Conservation (phyloP, 1,140 invertebrate species). For the Brachionus angularis region DNA sequence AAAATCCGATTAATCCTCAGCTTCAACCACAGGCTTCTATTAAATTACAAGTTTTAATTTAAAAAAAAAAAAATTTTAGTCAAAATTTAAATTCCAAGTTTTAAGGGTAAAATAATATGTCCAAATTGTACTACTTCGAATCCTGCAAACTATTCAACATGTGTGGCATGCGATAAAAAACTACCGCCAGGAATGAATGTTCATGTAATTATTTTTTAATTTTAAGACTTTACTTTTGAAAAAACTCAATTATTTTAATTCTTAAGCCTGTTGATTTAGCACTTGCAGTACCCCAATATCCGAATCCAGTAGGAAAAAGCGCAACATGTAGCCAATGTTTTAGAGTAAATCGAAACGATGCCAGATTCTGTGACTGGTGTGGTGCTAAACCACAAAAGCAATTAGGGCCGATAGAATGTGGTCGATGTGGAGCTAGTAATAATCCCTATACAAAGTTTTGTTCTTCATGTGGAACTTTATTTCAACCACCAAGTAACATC, state of each 20-base stretch:
- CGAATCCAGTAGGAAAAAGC: conserved; percentile 45
- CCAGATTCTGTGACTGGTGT: conserved; percentile 56
- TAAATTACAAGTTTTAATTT: background rate
- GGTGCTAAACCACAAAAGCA: conserved; percentile 47
- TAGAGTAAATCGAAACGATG: conserved; percentile 51
- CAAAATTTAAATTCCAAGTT: conserved; percentile 23
- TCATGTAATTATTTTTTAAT: background rate
- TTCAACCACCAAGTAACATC: conserved; percentile 47
- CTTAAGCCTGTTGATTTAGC: conserved; percentile 31
- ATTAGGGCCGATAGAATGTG: conserved; percentile 46
- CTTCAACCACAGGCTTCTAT: conserved; percentile 49
- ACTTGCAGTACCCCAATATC: background rate
- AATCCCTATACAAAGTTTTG: conserved; percentile 50
- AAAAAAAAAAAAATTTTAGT: background rate
- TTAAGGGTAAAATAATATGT: conserved; percentile 48
- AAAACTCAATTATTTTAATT: background rate
- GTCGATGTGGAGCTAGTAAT: conserved; percentile 50
- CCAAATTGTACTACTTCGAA: conserved; percentile 51
- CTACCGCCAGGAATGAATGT: conserved; percentile 45
- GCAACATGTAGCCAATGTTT: conserved; percentile 51
- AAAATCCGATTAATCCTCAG: conserved; percentile 53
- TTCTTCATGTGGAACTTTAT: conserved; percentile 48
- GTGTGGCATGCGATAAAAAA: conserved; percentile 50
- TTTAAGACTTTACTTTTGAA: background rate
- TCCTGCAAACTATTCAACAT: conserved; percentile 49